These are phyloP conservation scores for Hypena proboscidalis DNA, from an alignment of 2,888 invertebrate species.

Conservation along the genomic window DNA sequence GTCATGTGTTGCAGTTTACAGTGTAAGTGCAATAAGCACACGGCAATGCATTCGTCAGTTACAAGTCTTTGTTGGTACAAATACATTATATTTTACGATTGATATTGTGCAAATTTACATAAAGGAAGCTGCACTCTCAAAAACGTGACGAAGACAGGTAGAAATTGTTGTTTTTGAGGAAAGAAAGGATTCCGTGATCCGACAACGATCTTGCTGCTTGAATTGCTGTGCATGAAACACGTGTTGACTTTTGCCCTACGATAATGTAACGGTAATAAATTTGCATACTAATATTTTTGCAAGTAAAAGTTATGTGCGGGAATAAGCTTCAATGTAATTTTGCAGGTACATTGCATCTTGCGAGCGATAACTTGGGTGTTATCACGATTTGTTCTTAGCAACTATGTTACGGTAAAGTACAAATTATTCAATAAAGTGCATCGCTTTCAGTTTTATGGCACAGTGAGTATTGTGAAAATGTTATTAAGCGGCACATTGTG, in stretches of 20 bases:
- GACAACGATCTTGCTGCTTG: conserved; percentile 56
- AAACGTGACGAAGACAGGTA: conserved; percentile 52
- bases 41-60: conserved; percentile 24
- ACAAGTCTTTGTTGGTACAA: conserved; percentile 50
- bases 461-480: too few species aligned
- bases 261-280: conserved; percentile 43
- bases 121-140: conserved; percentile 29
- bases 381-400: too few species aligned
- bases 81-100: conserved; percentile 51
- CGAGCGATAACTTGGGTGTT: too few species aligned
- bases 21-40: too few species aligned
- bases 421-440: too few species aligned
- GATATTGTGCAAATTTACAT: conserved; percentile 45
- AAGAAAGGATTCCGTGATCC: conserved; percentile 61
- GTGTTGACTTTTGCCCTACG: conserved; percentile 50
- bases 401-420: too few species aligned
- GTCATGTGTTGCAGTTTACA: too few species aligned
- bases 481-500: too few species aligned
- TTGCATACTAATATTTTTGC: conserved; percentile 40
- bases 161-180: conserved; percentile 47
- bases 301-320: conserved; percentile 11
- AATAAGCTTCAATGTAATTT: neutral
- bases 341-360: neutral
- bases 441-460: too few species aligned
- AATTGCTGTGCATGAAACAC: conserved; percentile 45